phyloP scores from a whole-genome alignment of 2,113 vertebrate species.

The Ptilorrhoa leucosticta region DNA sequence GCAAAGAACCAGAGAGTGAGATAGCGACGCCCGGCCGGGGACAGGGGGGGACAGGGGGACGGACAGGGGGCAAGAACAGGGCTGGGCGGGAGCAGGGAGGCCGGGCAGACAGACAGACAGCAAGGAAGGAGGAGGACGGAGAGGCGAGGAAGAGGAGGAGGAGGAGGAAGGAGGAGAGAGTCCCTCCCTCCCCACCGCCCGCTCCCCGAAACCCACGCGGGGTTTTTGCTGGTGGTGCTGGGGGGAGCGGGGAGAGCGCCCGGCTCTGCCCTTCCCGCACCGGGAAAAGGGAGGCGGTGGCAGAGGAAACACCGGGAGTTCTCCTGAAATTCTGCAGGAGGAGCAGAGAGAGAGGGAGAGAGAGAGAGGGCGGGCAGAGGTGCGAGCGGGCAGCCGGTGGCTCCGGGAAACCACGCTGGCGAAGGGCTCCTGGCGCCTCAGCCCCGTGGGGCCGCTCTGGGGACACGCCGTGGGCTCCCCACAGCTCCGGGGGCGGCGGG shows the following conservation, averaged over 20 bases:
- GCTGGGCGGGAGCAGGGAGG: neutral
- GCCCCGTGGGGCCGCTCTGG: neutral
- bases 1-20: constrained; percentile 90
- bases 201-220: neutral
- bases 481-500: neutral
- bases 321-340: neutral
- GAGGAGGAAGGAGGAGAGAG: neutral
- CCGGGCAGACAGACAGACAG: constrained; percentile 20
- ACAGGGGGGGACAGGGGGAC: neutral
- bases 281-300: neutral
- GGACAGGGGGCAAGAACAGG: neutral
- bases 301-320: neutral
- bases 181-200: neutral
- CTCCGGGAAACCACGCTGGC: neutral
- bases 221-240: neutral
- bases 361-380: neutral
- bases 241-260: neutral
- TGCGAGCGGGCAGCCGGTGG: neutral
- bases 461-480: rapidly evolving
- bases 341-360: neutral
- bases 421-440: neutral
- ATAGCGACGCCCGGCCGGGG: constrained; percentile 70
- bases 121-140: constrained; percentile 32
- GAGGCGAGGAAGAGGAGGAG: neutral
- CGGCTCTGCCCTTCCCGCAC: neutral